Base-by-base conservation (phyloP, 2,888 invertebrate genomes). In the Amphipyra tragopoginis region DNA sequence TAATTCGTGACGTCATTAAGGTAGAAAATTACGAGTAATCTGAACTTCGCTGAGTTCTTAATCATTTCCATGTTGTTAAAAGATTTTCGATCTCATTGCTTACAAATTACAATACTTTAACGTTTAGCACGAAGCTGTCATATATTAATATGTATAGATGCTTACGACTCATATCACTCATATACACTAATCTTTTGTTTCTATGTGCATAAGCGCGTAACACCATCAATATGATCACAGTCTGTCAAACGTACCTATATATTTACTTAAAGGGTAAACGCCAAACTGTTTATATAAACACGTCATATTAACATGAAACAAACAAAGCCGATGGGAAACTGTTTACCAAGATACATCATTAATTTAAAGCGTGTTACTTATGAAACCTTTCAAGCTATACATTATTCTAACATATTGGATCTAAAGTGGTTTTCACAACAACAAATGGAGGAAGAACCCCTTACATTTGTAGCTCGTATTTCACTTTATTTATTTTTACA, bases 401-500 rank as follows among this genome's bases (percentile, higher is more conserved):
- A 54, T 60, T 69, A 59, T 50, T 51, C 51, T 40, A 72, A 75
- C 72, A 75, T 62, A 68, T 63, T 73, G 64, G 39, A 65, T 64
- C 63, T 72, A 50, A 75, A 78, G 71, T 75, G 71, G 57, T 73
- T 75, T 73, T 56, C 71, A 66, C 67, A 58, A 51, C 50, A 66
- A 77, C 76, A 77, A 76, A 77, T 67, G 47, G 60, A 64, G 49
- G 52, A 45, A 29, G 59, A 48, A 58, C 55, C 67, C 62, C 68
- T 68, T 63, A 71, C 68, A 73, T 72, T 62, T 52, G 57, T 53
- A 44, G 61, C 74, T 74, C 79, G 68, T 78, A 72, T 81, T 78
- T 76, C 79, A 76, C 60, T 59, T 54, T 58, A 74, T 67, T 76
- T 79, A 74, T 77, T 77, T 77, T 70, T 74, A 75, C 65, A 65